phyloP scores from a whole-genome alignment of 2,113 vertebrate species.

The Donacobius atricapilla region DNA sequence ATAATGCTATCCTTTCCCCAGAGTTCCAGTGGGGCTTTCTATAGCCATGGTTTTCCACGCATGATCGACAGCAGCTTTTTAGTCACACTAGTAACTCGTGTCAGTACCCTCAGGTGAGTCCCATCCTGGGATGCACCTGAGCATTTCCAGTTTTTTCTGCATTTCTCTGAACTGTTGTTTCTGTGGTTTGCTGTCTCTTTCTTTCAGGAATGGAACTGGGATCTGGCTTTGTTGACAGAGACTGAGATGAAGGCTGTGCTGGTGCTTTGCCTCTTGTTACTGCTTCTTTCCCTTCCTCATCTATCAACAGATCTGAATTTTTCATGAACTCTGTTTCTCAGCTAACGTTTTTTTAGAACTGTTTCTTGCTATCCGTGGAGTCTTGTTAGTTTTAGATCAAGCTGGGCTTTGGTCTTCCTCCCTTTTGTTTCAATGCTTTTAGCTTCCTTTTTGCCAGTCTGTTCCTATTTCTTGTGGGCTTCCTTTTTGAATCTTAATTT shows the following conservation, averaged over 20 bases:
- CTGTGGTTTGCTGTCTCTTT: neutral
- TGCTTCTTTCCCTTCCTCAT: neutral
- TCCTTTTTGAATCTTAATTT: neutral
- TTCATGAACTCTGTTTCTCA: neutral
- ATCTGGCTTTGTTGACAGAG: neutral
- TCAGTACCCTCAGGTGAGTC: neutral
- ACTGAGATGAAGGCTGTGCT: neutral
- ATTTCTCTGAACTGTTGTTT: neutral
- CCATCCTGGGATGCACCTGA: neutral
- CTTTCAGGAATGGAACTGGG: neutral
- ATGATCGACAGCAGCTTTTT: neutral
- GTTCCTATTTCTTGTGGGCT: neutral
- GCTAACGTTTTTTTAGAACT: neutral
- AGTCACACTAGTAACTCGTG: neutral
- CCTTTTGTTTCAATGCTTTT: neutral
- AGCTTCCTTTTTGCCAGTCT: neutral
- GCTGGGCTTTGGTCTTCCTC: neutral
- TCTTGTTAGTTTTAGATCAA: neutral
- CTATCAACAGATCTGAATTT: neutral
- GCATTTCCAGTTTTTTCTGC: neutral
- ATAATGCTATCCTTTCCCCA: neutral
- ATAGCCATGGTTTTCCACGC: neutral
- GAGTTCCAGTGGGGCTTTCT: neutral
- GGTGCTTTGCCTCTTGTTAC: neutral
- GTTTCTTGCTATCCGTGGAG: neutral